phyloP scores from a whole-genome alignment of 2,888 invertebrate genomes.

The Drosophila kanekoi region DNA sequence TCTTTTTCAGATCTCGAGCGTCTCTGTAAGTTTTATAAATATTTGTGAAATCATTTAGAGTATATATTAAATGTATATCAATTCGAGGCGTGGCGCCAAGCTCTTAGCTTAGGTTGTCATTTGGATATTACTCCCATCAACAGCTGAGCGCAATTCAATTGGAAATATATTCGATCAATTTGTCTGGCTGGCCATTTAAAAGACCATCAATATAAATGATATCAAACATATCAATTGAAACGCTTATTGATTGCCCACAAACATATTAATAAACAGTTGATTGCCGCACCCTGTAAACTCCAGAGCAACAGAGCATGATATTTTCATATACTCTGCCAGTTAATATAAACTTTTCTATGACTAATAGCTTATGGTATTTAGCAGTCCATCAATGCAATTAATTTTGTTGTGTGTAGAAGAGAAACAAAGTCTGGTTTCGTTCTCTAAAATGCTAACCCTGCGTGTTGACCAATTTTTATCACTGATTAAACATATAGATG shows the following conservation, averaged over 20 bases:
- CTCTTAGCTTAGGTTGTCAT: not conserved
- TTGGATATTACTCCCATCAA: not conserved
- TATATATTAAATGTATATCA: conserved; percentile 9
- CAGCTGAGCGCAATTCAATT: conserved; percentile 30
- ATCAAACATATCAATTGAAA: conserved; percentile 47
- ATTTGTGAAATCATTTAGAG: conserved; percentile 44
- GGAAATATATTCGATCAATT: conserved; percentile 12
- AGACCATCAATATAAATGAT: conserved; percentile 45
- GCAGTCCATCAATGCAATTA: not conserved
- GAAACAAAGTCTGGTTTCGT: not conserved
- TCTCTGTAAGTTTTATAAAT: conserved; percentile 1
- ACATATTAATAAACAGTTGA: conserved; percentile 18
- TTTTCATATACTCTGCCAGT: not conserved
- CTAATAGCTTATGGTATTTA: not conserved
- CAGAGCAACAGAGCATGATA: not conserved
- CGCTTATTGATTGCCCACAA: conserved; percentile 37
- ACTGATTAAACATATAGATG: conserved; percentile 22
- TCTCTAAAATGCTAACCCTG: not conserved
- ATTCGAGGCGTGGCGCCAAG: conserved; percentile 36
- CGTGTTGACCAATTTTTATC: conserved; percentile 37
- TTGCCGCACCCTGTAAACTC: not conserved
- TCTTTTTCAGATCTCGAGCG: not conserved
- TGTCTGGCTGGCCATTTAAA: conserved; percentile 17
- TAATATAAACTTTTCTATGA: too few species aligned
- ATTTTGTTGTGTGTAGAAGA: not conserved